phyloP scores from a whole-genome alignment of 2,113 vertebrate species.

The Callithrix jacchus region DNA sequence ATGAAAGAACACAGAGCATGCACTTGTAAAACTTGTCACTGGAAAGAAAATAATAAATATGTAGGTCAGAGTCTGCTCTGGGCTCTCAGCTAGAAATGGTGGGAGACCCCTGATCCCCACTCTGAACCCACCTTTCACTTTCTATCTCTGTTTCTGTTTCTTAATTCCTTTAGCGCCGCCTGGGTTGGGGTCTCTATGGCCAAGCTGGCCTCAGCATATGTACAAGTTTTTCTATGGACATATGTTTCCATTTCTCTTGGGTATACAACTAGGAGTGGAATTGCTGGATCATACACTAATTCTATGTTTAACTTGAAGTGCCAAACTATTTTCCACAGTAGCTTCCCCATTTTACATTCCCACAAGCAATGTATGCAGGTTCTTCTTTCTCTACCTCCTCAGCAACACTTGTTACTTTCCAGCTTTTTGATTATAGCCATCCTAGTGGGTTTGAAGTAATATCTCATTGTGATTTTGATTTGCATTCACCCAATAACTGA shows the following conservation, averaged over 20 bases:
- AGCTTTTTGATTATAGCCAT: slow-evolving; percentile 18
- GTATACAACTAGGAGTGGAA: neutral
- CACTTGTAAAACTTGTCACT: no score
- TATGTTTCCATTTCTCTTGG: neutral
- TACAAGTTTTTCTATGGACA: neutral
- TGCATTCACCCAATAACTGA: neutral
- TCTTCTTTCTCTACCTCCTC: neutral
- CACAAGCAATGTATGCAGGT: neutral
- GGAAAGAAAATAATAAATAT: no score
- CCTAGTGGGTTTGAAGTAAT: neutral
- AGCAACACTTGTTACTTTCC: neutral
- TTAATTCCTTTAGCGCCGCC: no score
- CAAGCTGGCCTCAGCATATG: neutral
- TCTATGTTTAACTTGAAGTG: neutral
- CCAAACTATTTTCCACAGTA: neutral
- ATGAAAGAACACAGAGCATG: no score
- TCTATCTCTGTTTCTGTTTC: no score
- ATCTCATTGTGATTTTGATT: slow-evolving; percentile 11
- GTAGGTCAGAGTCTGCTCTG: no score
- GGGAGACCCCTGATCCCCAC: no score
- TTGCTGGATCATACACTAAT: neutral
- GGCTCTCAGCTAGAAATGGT: no score
- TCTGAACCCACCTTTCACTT: no score
- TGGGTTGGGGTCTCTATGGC: no score
- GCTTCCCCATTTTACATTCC: neutral